Evolutionary conservation across 2,113 vertebrate species (phyloP).

Genomic region (Grantiella picta): DNA sequence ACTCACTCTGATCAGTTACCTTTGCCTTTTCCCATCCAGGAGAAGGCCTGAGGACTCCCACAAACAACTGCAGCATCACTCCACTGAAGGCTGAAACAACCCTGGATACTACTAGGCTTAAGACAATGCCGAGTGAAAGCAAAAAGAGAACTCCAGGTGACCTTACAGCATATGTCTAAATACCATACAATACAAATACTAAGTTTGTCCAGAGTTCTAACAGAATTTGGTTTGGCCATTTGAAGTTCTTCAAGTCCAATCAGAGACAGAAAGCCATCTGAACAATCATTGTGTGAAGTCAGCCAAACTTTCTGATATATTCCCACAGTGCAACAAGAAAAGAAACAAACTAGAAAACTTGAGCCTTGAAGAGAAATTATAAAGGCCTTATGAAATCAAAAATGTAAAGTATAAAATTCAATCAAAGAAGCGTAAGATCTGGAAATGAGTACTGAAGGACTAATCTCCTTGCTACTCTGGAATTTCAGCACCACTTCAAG

Average conservation of each 20-base stretch:
- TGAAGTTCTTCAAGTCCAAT: not conserved
- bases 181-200: not conserved
- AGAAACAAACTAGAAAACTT: not conserved
- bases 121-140: not conserved
- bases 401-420: not conserved
- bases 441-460: not conserved
- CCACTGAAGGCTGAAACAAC: not conserved
- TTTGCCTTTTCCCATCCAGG: constrained; percentile 14
- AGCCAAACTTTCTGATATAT: not conserved
- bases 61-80: not conserved
- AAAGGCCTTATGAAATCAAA: not conserved
- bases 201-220: not conserved
- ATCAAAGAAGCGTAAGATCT: not conserved
- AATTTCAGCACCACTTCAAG: not conserved
- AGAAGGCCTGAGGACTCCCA: not conserved
- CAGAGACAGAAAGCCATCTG: not conserved
- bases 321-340: not conserved
- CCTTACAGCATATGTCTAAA: not conserved
- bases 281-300: not conserved
- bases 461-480: not conserved
- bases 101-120: not conserved
- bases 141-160: not conserved
- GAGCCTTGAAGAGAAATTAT: not conserved
- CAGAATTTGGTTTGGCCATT: not conserved
- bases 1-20: constrained; percentile 3